These are phyloP conservation scores for Disparrhopalites patrizii DNA, from an alignment of 2,888 invertebrate genomes.

Conservation along the genomic window DNA sequence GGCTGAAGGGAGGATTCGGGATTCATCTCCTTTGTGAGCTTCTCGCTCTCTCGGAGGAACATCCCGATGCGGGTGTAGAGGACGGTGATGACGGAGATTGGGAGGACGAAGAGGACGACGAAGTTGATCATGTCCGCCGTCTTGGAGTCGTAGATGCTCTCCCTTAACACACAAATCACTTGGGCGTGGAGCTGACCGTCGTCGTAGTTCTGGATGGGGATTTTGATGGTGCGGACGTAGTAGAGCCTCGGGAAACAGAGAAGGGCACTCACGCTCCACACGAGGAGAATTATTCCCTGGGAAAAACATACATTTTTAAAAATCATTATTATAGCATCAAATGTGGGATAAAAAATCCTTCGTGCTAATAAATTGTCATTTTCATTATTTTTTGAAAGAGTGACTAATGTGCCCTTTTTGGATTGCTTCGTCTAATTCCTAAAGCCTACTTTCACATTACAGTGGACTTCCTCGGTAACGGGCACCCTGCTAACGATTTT, in stretches of 20 bases:
- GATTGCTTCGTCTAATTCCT: too few species aligned
- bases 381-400: too few species aligned
- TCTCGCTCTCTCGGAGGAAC: conserved; percentile 53
- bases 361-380: too few species aligned
- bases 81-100: conserved; percentile 70
- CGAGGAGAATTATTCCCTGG: background rate
- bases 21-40: too few species aligned
- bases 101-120: conserved; percentile 74
- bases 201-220: background rate
- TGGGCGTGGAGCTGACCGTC: conserved; percentile 49
- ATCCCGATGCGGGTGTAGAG: conserved; percentile 80
- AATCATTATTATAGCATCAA: background rate
- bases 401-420: too few species aligned
- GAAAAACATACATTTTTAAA: background rate
- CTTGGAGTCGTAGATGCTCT: conserved; percentile 72
- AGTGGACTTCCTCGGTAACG: too few species aligned
- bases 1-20: background rate
- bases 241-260: background rate
- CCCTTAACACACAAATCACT: conserved; percentile 69
- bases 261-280: background rate
- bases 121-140: conserved; percentile 77
- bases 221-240: background rate
- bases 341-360: background rate
- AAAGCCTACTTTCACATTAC: too few species aligned
- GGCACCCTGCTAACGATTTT: too few species aligned